These are phyloP conservation scores for Aythya baeri DNA, from an alignment of 2,113 vertebrate genomes.

Conservation along the genomic window DNA sequence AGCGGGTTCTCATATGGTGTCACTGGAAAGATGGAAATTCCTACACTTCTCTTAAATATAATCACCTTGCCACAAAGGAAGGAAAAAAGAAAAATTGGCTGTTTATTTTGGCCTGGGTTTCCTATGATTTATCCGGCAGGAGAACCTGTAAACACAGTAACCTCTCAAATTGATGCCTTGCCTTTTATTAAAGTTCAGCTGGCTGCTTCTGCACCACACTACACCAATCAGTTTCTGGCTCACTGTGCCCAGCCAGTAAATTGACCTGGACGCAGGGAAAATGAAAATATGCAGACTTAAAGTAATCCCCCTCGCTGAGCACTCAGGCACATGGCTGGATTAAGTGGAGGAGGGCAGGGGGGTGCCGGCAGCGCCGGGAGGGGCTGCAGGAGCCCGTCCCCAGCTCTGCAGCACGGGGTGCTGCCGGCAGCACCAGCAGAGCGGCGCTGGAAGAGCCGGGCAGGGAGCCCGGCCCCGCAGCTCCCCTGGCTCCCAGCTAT, in stretches of 20 bases:
- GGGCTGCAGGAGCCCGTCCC: fast-evolving
- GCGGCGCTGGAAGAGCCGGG: fast-evolving
- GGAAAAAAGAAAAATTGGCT: background rate
- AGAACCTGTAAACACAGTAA: background rate
- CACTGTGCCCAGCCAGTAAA: background rate
- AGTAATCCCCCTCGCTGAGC: slow-evolving; percentile 63
- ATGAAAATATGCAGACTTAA: slow-evolving; percentile 64
- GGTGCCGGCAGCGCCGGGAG: fast-evolving
- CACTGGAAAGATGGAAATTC: slow-evolving; percentile 59
- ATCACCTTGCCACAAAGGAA: slow-evolving; percentile 45
- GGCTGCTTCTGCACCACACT: background rate
- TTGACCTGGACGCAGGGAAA: slow-evolving; percentile 21
- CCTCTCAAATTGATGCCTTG: background rate
- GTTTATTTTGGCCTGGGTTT: slow-evolving; percentile 32
- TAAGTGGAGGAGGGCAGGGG: background rate
- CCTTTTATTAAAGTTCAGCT: background rate
- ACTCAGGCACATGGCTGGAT: slow-evolving; percentile 15
- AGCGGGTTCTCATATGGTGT: slow-evolving; percentile 51
- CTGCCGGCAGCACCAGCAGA: too few species aligned
- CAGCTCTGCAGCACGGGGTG: background rate
- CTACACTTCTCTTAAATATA: slow-evolving; percentile 40
- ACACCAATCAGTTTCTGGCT: background rate
- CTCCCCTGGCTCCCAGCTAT: background rate
- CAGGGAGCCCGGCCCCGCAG: background rate
- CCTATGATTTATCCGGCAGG: background rate